Percentiles rank a stretch among this genome's conserved stretches.
Evolutionary conservation across 1,140 invertebrate genomes (phyloP).

Genomic region (Lepidotrigona ventralis): DNA sequence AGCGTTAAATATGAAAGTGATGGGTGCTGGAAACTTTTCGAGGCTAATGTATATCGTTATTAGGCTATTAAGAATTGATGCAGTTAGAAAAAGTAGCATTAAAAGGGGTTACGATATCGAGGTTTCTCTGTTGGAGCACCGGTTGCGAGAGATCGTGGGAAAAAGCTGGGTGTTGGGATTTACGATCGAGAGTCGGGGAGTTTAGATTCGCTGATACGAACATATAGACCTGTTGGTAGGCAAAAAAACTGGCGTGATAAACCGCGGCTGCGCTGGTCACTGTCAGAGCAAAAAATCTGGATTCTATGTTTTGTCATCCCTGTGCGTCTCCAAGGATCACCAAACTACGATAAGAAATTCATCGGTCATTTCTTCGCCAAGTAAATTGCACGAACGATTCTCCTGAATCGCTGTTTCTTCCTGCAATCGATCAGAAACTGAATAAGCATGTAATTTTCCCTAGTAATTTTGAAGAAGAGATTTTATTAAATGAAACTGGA

Average conservation of each 20-base stretch:
- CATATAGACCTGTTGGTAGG: not conserved
- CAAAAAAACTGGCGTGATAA: conserved; percentile 30
- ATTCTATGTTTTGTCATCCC: not conserved
- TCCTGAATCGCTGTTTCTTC: not conserved
- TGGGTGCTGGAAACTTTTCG: too few species aligned
- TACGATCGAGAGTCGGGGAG: not conserved
- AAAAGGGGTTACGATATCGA: not conserved
- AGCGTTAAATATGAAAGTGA: too few species aligned
- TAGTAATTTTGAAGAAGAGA: not conserved
- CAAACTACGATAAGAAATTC: conserved; percentile 14
- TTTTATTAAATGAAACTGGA: not conserved
- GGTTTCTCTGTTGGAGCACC: not conserved
- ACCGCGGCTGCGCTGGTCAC: conserved; percentile 6
- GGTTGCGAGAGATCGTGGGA: not conserved
- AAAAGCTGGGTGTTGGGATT: conserved; percentile 14
- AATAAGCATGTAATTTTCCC: not conserved
- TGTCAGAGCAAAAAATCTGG: conserved; percentile 1
- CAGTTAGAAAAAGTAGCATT: not conserved
- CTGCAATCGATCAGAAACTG: not conserved
- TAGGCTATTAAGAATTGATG: too few species aligned
- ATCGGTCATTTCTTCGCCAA: conserved; percentile 8
- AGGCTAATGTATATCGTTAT: too few species aligned
- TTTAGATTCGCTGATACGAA: conserved; percentile 7
- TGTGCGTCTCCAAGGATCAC: not conserved
- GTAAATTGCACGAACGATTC: not conserved